These are phyloP conservation scores for Platyrinchus mystaceus DNA, from an alignment of 2,797 vertebrate species.

Conservation along the genomic window DNA sequence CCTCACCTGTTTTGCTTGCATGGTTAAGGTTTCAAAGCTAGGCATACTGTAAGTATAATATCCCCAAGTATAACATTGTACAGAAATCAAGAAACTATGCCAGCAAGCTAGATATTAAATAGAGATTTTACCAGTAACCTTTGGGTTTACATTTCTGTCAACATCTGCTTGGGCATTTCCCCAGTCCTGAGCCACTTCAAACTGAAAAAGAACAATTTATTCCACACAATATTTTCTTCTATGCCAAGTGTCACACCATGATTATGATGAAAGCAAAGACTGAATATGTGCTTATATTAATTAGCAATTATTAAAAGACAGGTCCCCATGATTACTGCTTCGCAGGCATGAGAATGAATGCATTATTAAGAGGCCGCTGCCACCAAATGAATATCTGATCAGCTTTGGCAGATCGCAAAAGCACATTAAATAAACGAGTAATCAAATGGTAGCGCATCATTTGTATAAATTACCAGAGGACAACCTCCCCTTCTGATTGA, in stretches of 20 bases:
- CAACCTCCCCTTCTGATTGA: background rate
- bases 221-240: background rate
- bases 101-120: background rate
- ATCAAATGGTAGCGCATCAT: slow-evolving; percentile 1
- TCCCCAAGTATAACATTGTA: fast-evolving
- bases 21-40: background rate
- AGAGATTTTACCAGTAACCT: background rate
- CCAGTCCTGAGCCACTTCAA: background rate
- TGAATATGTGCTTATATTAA: slow-evolving; percentile 39
- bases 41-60: background rate
- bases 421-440: slow-evolving; percentile 35
- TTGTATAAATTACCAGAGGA: slow-evolving; percentile 34
- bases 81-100: background rate
- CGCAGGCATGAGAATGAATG: slow-evolving; percentile 10
- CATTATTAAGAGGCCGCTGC: background rate
- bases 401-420: background rate
- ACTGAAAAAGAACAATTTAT: background rate
- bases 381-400: background rate
- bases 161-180: background rate
- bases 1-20: background rate
- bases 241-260: background rate
- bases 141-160: background rate
- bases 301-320: slow-evolving; percentile 48
- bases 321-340: slow-evolving; percentile 27
- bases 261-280: slow-evolving; percentile 16